A percentile compares a stretch with the other conserved stretches of the same genome.
These are phyloP conservation scores for Nomada lathburiana DNA, from an alignment of 2,888 invertebrate species.

Conservation along the genomic window DNA sequence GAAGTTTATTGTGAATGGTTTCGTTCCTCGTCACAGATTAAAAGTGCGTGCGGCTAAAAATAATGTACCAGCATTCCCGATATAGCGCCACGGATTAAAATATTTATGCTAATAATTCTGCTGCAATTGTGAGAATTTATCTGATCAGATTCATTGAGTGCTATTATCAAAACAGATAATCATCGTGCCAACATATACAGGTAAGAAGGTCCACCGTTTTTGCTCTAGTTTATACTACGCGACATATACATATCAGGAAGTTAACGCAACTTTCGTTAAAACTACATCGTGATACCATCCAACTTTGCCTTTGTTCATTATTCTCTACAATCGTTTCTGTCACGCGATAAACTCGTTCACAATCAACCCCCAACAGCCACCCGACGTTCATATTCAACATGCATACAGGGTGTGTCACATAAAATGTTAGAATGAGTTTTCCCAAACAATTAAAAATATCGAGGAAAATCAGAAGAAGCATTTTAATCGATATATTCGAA, in stretches of 20 bases:
- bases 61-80: background rate
- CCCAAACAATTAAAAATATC: too few relatives aligned
- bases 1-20: constrained; percentile 1
- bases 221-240: too few relatives aligned
- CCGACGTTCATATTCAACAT: too few relatives aligned
- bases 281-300: background rate
- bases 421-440: too few relatives aligned
- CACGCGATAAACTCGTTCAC: background rate
- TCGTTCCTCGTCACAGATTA: background rate
- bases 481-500: too few relatives aligned
- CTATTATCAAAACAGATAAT: background rate
- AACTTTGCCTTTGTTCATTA: background rate
- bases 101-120: background rate
- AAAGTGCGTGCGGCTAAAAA: background rate
- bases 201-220: too few relatives aligned
- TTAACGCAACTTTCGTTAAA: background rate
- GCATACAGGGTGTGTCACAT: too few relatives aligned
- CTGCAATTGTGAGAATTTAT: background rate
- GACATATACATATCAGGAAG: background rate
- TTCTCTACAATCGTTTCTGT: background rate
- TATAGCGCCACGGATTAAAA: background rate
- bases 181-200: background rate
- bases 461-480: too few relatives aligned
- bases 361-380: background rate
- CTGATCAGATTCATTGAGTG: background rate